Evolutionary conservation across 1,140 invertebrate genomes (phyloP).

Genomic region (Radopholus similis): DNA sequence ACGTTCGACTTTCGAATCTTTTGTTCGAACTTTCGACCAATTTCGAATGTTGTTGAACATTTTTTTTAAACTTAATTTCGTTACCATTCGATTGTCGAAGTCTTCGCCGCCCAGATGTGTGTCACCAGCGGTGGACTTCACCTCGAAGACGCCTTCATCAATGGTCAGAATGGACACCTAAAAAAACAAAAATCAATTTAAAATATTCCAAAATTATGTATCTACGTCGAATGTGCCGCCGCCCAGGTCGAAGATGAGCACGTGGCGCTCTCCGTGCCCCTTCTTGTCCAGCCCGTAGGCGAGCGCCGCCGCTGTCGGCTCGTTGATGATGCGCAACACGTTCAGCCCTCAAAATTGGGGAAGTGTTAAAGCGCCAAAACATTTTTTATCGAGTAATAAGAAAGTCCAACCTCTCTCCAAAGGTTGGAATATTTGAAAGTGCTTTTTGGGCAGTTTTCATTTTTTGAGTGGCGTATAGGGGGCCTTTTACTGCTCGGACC

Average conservation of each 20-base stretch:
- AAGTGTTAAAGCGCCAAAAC: too few relatives aligned
- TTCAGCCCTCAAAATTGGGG: too few relatives aligned
- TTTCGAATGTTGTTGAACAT: too few relatives aligned
- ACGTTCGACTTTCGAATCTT: too few relatives aligned
- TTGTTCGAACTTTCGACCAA: too few relatives aligned
- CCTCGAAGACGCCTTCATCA: slow-evolving; percentile 78
- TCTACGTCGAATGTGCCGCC: slow-evolving; percentile 66
- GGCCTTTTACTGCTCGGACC: too few relatives aligned
- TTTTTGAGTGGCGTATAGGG: too few relatives aligned
- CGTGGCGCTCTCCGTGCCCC: slow-evolving; percentile 60
- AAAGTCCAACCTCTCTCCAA: slow-evolving; percentile 72
- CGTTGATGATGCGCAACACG: slow-evolving; percentile 90
- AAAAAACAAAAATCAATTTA: slow-evolving; percentile 74
- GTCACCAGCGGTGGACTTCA: slow-evolving; percentile 73
- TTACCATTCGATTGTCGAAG: too few relatives aligned
- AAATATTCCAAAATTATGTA: too few relatives aligned
- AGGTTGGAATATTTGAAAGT: slow-evolving; percentile 77
- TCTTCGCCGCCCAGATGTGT: slow-evolving; percentile 53
- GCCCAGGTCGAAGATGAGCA: too few relatives aligned
- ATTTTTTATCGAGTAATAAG: slow-evolving; percentile 94
- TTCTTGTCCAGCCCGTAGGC: slow-evolving; percentile 80
- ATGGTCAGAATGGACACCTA: slow-evolving; percentile 83
- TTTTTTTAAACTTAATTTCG: too few relatives aligned
- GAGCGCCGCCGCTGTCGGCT: slow-evolving; percentile 86
- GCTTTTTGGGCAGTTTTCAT: too few relatives aligned